Base-by-base conservation (phyloP, 2,888 invertebrate genomes). In the Lasioglossum lativentre region DNA sequence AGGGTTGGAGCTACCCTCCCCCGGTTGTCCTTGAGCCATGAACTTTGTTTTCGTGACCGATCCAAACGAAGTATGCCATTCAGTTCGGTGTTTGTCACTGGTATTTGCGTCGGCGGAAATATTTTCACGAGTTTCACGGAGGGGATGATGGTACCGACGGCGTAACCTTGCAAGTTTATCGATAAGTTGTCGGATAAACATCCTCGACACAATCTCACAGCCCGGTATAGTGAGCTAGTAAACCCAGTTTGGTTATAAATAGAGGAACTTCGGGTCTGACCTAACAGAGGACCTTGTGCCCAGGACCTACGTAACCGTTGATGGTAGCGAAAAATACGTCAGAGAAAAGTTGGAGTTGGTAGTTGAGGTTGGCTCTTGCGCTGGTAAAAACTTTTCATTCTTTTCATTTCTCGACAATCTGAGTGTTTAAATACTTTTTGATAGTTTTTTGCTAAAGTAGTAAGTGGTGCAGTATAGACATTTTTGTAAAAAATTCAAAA, bases 171-270 rank as follows among this genome's bases (percentile, higher is more conserved):
- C 16, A 6, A 63, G 63, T 63, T 63, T 63, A 30, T 63, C 63
- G 63, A 63, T 30, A 63, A 63, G 30, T 63, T 63, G 63, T 63
- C 30, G 63, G 63, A 63, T 16, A 63, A 63, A 63, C 27, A 63
- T 63, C 30, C 30, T 63, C 63, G 5, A 16, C 63, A 16, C 63
- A 30, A 63, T 63, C 30, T 5, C 63, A 8, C 52, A 3, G 14
- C 23, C 52, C 23, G 5, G 63, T 14, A 16, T 63, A 63, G 30
- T 63, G 63, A 63, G 16, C 30, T 6, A 52, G 63, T 63, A 63
- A 63, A 63, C 63, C 63, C 63, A 63, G 63, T 63, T 63, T 63
- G 27, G 63, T 30, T 63, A 63, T 63, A 63, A 30, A 63, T 63
- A 63, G 59, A 14, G n/a, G 30, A 2, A 16, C 30, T 30, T 30